Percentiles rank a stretch among this genome's conserved stretches.
These are phyloP conservation scores for Centroberyx gerrardi DNA, from an alignment of 2,797 vertebrate species.

Conservation along the genomic window DNA sequence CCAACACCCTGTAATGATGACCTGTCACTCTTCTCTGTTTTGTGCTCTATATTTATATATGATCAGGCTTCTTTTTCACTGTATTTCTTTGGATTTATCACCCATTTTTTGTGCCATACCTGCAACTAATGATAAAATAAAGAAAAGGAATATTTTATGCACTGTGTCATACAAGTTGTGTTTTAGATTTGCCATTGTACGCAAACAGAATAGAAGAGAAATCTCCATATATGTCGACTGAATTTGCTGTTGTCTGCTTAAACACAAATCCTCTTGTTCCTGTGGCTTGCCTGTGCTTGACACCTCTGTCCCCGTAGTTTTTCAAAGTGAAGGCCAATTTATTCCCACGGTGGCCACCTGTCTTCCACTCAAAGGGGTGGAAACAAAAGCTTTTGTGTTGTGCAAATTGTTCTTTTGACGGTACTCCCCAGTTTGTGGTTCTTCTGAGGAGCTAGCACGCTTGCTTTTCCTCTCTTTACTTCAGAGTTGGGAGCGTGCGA, in stretches of 20 bases:
- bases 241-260: not conserved
- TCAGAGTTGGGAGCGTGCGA: constrained; percentile 45
- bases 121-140: constrained; percentile 89
- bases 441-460: constrained; percentile 50
- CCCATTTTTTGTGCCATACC: constrained; percentile 84
- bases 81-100: constrained; percentile 85
- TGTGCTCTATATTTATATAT: constrained; percentile 84
- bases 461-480: constrained; percentile 46
- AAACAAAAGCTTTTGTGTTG: constrained; percentile 79
- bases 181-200: constrained; percentile 13
- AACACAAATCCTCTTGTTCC: constrained; percentile 43
- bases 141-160: constrained; percentile 85
- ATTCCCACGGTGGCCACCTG: constrained; percentile 71
- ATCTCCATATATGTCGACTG: not conserved
- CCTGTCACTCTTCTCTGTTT: constrained; percentile 84
- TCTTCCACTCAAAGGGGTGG: constrained; percentile 57
- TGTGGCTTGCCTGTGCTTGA: constrained; percentile 36
- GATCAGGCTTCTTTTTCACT: constrained; percentile 83
- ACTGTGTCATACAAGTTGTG: constrained; percentile 45
- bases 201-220: not conserved
- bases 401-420: constrained; percentile 79
- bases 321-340: constrained; percentile 62
- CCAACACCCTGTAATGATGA: constrained; percentile 75
- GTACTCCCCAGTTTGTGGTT: constrained; percentile 59
- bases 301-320: constrained; percentile 52